Conservation (phyloP, 2,797 vertebrate species). For the Periophthalmus magnuspinnatus region DNA sequence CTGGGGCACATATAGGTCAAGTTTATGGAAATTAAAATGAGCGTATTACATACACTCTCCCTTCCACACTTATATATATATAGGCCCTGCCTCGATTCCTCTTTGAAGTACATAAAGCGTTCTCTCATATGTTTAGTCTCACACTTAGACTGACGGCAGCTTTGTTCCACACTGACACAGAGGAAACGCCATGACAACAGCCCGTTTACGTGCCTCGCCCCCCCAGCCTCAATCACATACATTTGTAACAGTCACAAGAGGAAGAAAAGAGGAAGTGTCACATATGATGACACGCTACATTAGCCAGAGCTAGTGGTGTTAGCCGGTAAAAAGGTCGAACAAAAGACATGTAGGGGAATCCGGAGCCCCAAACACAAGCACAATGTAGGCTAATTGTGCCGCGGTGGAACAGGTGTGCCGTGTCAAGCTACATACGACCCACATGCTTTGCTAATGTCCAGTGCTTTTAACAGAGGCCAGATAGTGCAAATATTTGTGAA, state of each 20-base stretch:
- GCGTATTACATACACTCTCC: too few species aligned
- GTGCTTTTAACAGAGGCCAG: constrained; percentile 24
- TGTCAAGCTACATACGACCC: constrained; percentile 53
- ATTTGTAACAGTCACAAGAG: constrained; percentile 26
- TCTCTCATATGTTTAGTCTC: constrained; percentile 5
- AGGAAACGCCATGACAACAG: constrained; percentile 48
- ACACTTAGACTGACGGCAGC: constrained; percentile 22
- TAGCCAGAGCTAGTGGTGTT: constrained; percentile 38
- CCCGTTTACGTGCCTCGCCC: constrained; percentile 22
- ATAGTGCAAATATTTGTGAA: constrained; percentile 18
- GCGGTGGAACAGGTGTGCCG: constrained; percentile 68
- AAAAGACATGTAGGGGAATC: constrained; percentile 23
- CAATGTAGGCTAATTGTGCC: constrained; percentile 30
- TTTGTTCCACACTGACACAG: constrained; percentile 33
- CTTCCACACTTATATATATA: not conserved
- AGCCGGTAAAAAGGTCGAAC: constrained; percentile 28
- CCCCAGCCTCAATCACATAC: constrained; percentile 31
- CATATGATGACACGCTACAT: constrained; percentile 54
- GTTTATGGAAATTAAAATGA: too few species aligned
- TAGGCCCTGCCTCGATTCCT: constrained; percentile 6
- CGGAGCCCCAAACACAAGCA: constrained; percentile 36
- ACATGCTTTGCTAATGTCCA: constrained; percentile 58
- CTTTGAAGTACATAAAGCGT: constrained; percentile 2
- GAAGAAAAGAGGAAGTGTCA: constrained; percentile 64
- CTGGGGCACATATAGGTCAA: not conserved